Evolutionary conservation across 2,797 vertebrate species (phyloP).

Genomic region (Hylomyscus alleni): DNA sequence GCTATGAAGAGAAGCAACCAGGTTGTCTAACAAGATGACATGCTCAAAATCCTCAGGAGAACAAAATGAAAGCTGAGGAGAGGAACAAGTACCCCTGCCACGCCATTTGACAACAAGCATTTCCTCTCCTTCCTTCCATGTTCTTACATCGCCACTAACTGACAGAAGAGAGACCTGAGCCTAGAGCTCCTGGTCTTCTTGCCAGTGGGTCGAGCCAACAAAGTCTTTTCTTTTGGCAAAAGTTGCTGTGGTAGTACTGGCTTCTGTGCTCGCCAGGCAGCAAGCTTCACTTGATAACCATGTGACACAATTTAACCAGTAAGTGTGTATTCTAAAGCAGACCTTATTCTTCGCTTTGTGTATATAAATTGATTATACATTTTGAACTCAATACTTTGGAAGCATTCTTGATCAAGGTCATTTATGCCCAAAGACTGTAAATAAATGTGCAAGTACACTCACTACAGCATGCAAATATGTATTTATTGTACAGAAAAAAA

Average conservation of each 20-base stretch:
- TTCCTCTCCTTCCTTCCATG: neutral
- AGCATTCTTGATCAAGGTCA: constrained; percentile 66
- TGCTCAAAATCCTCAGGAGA: neutral
- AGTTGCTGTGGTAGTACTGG: neutral
- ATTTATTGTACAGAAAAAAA: constrained; percentile 34
- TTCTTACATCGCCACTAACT: too few relatives aligned
- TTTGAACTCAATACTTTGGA: constrained; percentile 61
- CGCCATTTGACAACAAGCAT: neutral
- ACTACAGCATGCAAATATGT: neutral
- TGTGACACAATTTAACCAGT: constrained; percentile 56
- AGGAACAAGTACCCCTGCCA: neutral
- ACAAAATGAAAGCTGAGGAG: neutral
- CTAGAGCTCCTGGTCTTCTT: neutral
- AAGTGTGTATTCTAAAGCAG: neutral
- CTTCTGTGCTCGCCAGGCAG: neutral
- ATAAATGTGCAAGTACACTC: neutral
- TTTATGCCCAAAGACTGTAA: constrained; percentile 49
- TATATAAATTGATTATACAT: constrained; percentile 1
- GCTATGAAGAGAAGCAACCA: neutral
- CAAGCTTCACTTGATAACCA: neutral
- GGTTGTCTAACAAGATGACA: neutral
- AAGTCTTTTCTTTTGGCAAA: neutral
- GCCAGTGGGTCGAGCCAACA: too few relatives aligned
- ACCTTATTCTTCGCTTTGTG: constrained; percentile 47
- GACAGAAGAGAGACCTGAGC: neutral